Evolutionary conservation across 2,888 invertebrate genomes (phyloP), one percentile per base, ranked within the genome.

Genomic region (Rhimphoctona megacephalus): DNA sequence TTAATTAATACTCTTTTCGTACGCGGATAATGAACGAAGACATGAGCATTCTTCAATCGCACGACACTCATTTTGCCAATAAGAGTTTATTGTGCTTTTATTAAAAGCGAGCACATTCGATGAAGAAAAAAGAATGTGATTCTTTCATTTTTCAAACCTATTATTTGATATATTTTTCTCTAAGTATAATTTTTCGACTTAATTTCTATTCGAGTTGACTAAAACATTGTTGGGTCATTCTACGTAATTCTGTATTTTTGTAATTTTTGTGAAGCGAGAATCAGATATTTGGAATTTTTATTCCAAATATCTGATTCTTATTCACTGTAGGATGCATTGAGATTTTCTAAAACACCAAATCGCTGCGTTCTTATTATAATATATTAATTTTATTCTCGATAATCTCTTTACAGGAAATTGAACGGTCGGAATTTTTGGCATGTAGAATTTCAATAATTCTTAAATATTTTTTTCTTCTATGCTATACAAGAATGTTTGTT

Each of bases 1-100:
- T 78, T 84, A 86, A 86, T 86, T 81, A 70, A 81, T n/a, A 36
- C 19, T 67, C 61, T n/a, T 79, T 74, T 79, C 43, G 43, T 36
- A 61, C 46, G 61, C 25, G 43, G 54, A 43, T 64, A 22, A 43
- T 67, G 67, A 79, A 57, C 67, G 49, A 64, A 69, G 69, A 39
- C 54, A 36, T n/a, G 54, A 61, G 30, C 61, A 61, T 30, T 61
- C 61, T 61, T 17, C 30, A 61, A 61, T 61, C 61, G 61, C 6
- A 6, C 6, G 30, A 17, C 17, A 17, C 61, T 17, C 61, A 30
- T 61, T 30, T 61, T 17, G 25, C 61, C 61, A 30, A 61, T 61
- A 61, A 61, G 14, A 17, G 17, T 61, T 61, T 61, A 61, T 61
- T 61, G 30, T 61, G 30, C 30, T 30, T 30, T 61, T 30, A 61